Conservation (phyloP, 2,797 vertebrate genomes). For the Pseudotriccus pelzelni region DNA sequence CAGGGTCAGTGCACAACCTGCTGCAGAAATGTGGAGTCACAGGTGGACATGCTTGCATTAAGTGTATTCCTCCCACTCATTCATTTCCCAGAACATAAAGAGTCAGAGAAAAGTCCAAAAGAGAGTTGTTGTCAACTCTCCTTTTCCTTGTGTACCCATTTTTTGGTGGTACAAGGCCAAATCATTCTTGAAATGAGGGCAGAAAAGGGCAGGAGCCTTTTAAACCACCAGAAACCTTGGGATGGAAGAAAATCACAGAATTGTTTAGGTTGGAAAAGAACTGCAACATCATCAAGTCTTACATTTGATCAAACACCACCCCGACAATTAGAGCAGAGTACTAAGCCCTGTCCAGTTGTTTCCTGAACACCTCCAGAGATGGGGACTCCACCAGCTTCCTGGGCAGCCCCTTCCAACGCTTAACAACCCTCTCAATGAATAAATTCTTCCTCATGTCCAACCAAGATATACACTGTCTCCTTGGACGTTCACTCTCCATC, state of each 20-base stretch:
- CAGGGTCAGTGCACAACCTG: background rate
- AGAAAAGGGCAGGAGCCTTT: background rate
- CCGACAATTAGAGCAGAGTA: background rate
- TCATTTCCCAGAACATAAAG: background rate
- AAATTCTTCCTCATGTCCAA: background rate
- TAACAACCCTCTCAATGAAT: background rate
- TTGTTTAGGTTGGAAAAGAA: accelerated
- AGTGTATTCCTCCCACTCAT: background rate
- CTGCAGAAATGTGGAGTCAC: background rate
- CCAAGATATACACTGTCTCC: accelerated
- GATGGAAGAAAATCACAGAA: background rate
- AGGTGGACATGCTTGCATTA: accelerated
- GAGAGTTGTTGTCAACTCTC: background rate
- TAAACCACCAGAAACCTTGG: background rate
- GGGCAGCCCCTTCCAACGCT: background rate
- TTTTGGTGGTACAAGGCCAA: background rate
- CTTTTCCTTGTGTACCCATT: background rate
- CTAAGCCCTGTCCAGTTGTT: background rate
- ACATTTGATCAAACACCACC: background rate
- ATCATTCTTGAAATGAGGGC: background rate
- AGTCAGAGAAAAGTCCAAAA: background rate
- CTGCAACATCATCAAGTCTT: background rate
- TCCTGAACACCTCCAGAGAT: background rate
- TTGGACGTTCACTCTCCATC: accelerated
- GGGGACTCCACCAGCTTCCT: background rate